phyloP scores from a whole-genome alignment of 2,888 invertebrate species.

The Papilio elwesi region DNA sequence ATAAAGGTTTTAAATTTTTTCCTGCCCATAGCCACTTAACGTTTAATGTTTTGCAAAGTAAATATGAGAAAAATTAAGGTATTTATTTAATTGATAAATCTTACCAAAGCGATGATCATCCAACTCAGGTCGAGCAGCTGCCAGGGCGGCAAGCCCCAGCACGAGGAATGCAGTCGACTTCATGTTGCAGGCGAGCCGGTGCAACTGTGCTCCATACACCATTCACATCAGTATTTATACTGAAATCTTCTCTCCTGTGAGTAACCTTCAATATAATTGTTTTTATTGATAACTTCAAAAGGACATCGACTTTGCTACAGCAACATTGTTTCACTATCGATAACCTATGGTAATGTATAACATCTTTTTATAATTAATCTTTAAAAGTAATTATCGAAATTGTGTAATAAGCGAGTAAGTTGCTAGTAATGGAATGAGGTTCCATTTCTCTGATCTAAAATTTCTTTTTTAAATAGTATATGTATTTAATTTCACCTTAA shows the following conservation, averaged over 20 bases:
- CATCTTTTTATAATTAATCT: constrained; percentile 1
- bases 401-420: not conserved
- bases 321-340: constrained; percentile 19
- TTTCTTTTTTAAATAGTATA: too few relatives aligned
- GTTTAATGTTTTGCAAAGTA: not conserved
- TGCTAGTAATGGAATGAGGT: not conserved
- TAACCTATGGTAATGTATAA: constrained; percentile 17
- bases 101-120: constrained; percentile 65
- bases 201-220: constrained; percentile 60
- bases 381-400: not conserved
- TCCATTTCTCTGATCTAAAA: not conserved
- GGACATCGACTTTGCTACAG: not conserved
- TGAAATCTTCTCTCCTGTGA: constrained; percentile 1
- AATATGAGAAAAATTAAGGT: not conserved
- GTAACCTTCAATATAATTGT: constrained; percentile 34
- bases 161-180: constrained; percentile 62
- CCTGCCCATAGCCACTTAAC: too few relatives aligned
- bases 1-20: too few relatives aligned
- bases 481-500: too few relatives aligned
- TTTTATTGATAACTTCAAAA: constrained; percentile 33
- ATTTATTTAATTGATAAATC: constrained; percentile 35
- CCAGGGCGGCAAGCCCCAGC: constrained; percentile 67
- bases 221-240: constrained; percentile 58
- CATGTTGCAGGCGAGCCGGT: constrained; percentile 65
- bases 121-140: constrained; percentile 65